Evolutionary conservation across 2,797 vertebrate species (phyloP), one percentile per base, ranked within the genome.

Genomic region (Paedocypris micromegethes): DNA sequence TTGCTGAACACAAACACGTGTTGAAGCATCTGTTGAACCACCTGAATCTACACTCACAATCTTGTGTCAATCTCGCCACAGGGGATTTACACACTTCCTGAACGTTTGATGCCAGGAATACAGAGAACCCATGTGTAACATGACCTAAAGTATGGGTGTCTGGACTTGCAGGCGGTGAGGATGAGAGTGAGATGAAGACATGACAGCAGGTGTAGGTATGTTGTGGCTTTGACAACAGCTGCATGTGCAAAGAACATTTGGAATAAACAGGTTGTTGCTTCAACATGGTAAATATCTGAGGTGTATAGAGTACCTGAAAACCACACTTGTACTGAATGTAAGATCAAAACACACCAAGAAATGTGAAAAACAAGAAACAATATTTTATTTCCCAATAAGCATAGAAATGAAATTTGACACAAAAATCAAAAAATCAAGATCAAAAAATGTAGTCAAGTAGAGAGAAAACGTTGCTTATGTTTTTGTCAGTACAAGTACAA

Each of bases 71-170:
- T 23, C 23, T 38, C 50, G 59, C 52, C 45, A 50, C 9, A 23
- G 45, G 58, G 45, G 45, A 61, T 38, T 54, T 23, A 42, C 51
- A 70, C 6, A 7, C 23, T 57, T 70, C 60, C 60, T 58, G 42
- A 64, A 53, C 50, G 52, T 50, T 45, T 23, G 39, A 9, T 46
- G 41, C 7, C 8, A 51, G 23, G 6, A 58, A 70, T 50, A 45
- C 5, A 57, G 5, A 61, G 37, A 38, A 42, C 9, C 1, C 5
- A 48, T 9, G 4, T 72, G 46, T 55, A 57, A 58, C 5, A 64
- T 64, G 68, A 70, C 51, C 62, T 53, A 62, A 4, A 38, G 39
- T 57, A 63, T 53, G 57, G 48, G 37, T 70, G 68, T 46, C 68
- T 64, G 55, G 55, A 53, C 66, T 62, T 54, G 70, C 46, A 61